Evolutionary conservation across 2,113 vertebrate genomes (phyloP).

Genomic region (Pollachius pollachius): DNA sequence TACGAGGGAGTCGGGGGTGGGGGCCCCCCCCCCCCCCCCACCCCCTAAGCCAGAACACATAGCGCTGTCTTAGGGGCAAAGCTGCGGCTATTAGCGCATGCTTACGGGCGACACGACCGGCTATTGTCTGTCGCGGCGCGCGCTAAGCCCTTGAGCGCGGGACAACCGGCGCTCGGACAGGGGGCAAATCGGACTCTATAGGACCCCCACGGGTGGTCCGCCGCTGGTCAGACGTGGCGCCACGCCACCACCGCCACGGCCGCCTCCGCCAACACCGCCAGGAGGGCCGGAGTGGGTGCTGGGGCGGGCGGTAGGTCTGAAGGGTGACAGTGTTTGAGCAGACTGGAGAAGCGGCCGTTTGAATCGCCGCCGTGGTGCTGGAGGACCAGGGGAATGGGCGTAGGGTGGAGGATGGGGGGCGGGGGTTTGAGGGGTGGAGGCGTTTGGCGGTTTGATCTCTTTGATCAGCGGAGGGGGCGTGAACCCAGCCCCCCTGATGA

Average conservation of each 20-base stretch:
- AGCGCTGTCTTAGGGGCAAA: constrained; percentile 45
- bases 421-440: constrained; percentile 24
- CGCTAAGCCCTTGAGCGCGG: constrained; percentile 35
- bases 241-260: constrained; percentile 7
- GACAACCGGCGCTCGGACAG: constrained; percentile 9
- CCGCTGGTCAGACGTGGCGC: constrained; percentile 29
- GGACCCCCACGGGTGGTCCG: constrained; percentile 19
- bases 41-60: constrained; percentile 42
- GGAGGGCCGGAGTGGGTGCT: not conserved
- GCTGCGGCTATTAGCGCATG: constrained; percentile 50
- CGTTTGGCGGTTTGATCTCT: constrained; percentile 12
- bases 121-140: constrained; percentile 34
- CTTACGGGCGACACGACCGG: constrained; percentile 33
- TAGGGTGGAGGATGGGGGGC: constrained; percentile 26
- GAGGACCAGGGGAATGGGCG: constrained; percentile 37
- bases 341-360: constrained; percentile 50
- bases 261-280: no score
- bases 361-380: constrained; percentile 28
- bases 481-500: not conserved
- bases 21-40: no score
- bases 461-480: not conserved
- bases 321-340: constrained; percentile 58
- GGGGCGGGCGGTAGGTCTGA: constrained; percentile 43
- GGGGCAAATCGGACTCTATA: constrained; percentile 15
- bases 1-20: no score